phyloP scores from a whole-genome alignment of 2,888 invertebrate genomes.

The Plusia festucae region DNA sequence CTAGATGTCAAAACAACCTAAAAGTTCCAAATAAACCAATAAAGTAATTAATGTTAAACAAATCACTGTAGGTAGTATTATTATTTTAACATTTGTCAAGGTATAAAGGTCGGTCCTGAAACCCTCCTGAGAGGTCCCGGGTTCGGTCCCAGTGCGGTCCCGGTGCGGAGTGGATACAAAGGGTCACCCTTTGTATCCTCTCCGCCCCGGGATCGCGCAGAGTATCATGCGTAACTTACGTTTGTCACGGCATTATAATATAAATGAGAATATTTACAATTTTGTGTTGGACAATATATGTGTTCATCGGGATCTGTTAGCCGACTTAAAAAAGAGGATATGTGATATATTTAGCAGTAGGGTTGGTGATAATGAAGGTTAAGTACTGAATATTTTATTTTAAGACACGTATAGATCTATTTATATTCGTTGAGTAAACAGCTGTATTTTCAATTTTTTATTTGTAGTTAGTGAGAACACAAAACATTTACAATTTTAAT shows the following conservation, averaged over 20 bases:
- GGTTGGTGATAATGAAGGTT: too few species aligned
- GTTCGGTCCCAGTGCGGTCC: not conserved
- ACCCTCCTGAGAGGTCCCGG: not conserved
- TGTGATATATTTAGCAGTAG: too few species aligned
- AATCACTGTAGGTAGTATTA: not conserved
- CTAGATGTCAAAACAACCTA: too few species aligned
- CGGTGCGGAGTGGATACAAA: not conserved
- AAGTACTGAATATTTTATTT: too few species aligned
- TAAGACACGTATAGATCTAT: too few species aligned
- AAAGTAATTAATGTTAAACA: not conserved
- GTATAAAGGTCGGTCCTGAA: not conserved
- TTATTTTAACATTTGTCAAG: conserved; percentile 4
- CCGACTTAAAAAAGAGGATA: too few species aligned
- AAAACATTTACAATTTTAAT: too few species aligned
- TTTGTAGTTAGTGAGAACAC: too few species aligned
- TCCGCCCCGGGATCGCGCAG: too few species aligned
- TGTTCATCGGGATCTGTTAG: not conserved
- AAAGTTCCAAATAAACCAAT: not conserved
- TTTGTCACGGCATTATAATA: not conserved
- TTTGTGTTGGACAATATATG: not conserved
- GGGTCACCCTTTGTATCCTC: not conserved
- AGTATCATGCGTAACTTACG: not conserved
- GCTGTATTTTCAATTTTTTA: too few species aligned
- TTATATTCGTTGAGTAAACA: too few species aligned
- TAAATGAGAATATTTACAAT: not conserved